Evolutionary conservation across 2,113 vertebrate genomes (phyloP).

Genomic region (Notarius quadriscutis): DNA sequence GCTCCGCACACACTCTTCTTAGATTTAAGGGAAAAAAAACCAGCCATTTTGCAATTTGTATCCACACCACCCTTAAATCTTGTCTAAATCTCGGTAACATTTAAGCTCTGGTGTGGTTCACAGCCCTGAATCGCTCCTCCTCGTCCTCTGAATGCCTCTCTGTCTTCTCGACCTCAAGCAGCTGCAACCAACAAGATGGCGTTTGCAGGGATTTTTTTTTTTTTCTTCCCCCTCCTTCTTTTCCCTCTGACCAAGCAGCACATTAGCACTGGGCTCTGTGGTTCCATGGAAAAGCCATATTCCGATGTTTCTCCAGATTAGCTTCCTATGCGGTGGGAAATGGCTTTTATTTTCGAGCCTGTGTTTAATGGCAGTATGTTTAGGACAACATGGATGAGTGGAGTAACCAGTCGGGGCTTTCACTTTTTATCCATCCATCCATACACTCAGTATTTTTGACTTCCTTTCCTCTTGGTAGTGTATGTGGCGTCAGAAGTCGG

Average conservation of each 20-base stretch:
- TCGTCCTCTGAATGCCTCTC: constrained; percentile 72
- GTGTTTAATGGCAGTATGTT: constrained; percentile 42
- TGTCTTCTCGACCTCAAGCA: constrained; percentile 75
- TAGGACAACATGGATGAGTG: constrained; percentile 60
- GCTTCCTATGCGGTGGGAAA: neutral
- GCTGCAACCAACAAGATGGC: constrained; percentile 84
- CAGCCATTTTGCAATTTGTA: neutral
- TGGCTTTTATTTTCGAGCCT: neutral
- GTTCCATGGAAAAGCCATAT: constrained; percentile 47
- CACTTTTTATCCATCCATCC: no score
- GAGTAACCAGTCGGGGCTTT: neutral
- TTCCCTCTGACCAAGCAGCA: constrained; percentile 60
- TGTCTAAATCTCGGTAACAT: constrained; percentile 42
- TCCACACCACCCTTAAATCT: neutral
- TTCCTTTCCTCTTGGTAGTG: neutral
- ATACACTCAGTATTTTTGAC: neutral
- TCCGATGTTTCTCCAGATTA: neutral
- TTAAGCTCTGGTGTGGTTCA: constrained; percentile 20
- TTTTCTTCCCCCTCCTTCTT: constrained; percentile 50
- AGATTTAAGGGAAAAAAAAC: neutral
- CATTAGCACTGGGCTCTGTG: constrained; percentile 61
- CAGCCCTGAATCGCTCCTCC: constrained; percentile 66
- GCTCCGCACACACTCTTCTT: neutral
- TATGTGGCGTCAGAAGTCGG: neutral
- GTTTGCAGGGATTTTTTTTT: constrained; percentile 70